Evolutionary conservation across 37 sponge, comb jelly and placozoan genomes (phyloP).

Genomic region (Diacarnus erythraeanus): DNA sequence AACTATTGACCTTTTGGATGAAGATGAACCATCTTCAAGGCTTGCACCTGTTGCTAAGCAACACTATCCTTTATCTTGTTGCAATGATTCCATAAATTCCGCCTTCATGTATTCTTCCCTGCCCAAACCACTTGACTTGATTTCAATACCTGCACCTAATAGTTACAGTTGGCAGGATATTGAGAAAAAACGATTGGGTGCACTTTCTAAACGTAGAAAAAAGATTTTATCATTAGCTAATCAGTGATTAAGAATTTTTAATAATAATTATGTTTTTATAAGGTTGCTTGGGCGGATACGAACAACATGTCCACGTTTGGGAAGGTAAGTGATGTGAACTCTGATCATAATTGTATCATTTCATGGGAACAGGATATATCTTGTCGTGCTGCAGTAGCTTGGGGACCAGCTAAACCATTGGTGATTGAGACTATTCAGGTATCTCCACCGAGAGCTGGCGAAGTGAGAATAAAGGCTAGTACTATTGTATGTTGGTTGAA

Average conservation of each 20-base stretch:
- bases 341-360: background rate
- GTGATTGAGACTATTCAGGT: constrained; percentile 86
- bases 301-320: background rate
- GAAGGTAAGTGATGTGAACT: background rate
- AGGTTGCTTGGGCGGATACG: background rate
- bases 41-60: too few relatives aligned
- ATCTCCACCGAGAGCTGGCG: constrained; percentile 89
- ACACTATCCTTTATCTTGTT: too few relatives aligned
- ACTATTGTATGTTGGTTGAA: background rate
- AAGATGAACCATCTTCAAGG: too few relatives aligned
- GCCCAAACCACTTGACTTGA: too few relatives aligned
- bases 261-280: too few relatives aligned
- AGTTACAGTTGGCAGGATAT: background rate
- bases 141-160: too few relatives aligned
- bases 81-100: too few relatives aligned
- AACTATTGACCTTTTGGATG: too few relatives aligned
- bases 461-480: constrained; percentile 86
- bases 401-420: constrained; percentile 86
- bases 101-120: too few relatives aligned
- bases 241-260: background rate
- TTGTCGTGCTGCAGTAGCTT: constrained; percentile 91
- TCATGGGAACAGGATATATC: constrained; percentile 48
- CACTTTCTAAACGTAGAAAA: background rate
- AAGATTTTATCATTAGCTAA: too few relatives aligned
- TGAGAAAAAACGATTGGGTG: background rate